phyloP scores from a whole-genome alignment of 2,888 invertebrate species.

The Dichetophora obliterata region DNA sequence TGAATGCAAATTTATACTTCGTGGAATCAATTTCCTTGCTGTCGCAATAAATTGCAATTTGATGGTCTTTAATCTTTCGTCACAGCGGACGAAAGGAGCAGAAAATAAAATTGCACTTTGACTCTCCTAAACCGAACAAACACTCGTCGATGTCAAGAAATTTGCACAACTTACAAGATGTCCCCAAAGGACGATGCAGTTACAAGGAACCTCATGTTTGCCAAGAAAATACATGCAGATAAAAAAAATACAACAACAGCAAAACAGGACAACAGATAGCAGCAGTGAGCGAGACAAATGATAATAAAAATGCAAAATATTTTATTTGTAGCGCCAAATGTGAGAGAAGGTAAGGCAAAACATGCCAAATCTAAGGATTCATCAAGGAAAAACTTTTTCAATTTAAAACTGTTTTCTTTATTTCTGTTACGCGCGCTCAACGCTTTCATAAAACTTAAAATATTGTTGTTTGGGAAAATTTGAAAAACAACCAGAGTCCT shows the following conservation, averaged over 20 bases:
- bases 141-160: neutral
- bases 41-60: slow-evolving; percentile 23
- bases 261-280: neutral
- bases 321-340: neutral
- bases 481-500: too few relatives aligned
- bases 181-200: neutral
- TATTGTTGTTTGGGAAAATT: too few relatives aligned
- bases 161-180: neutral
- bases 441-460: too few relatives aligned
- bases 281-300: slow-evolving; percentile 7
- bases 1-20: neutral
- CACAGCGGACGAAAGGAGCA: slow-evolving; percentile 13
- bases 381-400: slow-evolving; percentile 13
- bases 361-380: neutral
- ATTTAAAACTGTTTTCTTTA: slow-evolving; percentile 17
- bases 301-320: slow-evolving; percentile 14
- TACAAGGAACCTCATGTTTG: neutral
- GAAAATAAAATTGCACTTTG: slow-evolving; percentile 18
- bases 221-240: neutral
- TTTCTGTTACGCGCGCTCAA: neutral
- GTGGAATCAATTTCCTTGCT: slow-evolving; percentile 3
- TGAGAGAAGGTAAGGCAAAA: neutral
- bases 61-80: slow-evolving; percentile 22
- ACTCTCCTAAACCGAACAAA: neutral
- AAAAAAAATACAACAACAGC: neutral